These are phyloP conservation scores for Zapus hudsonius DNA, from an alignment of 2,113 vertebrate genomes.

Conservation along the genomic window DNA sequence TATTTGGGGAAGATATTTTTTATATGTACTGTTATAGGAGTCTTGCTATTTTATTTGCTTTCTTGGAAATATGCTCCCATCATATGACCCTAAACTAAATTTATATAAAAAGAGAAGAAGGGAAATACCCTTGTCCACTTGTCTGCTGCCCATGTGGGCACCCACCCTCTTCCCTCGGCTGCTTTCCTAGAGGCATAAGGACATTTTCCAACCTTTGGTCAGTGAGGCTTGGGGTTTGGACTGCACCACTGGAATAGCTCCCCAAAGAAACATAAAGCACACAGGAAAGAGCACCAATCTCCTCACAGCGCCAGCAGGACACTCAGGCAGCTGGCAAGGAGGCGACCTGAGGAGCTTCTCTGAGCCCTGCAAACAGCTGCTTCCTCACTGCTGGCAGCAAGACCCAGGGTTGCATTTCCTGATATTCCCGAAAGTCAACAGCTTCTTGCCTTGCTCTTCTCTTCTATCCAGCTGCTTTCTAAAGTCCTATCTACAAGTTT, in stretches of 20 bases:
- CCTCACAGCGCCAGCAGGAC: no score
- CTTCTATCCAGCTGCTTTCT: conserved; percentile 25
- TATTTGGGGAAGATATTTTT: conserved; percentile 39
- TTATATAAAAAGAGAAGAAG: not conserved
- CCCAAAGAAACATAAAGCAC: not conserved
- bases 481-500: conserved; percentile 30
- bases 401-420: not conserved
- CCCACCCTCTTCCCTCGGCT: no score
- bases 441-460: not conserved
- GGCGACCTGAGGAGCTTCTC: not conserved
- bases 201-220: not conserved
- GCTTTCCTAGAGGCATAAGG: not conserved
- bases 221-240: not conserved
- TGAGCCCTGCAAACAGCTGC: not conserved
- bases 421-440: not conserved
- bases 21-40: not conserved
- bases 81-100: not conserved
- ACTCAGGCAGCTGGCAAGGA: not conserved
- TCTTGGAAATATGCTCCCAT: not conserved
- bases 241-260: not conserved
- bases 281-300: no score
- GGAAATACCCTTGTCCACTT: not conserved
- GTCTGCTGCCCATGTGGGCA: not conserved
- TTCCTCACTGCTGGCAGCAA: not conserved
- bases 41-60: conserved; percentile 34